phyloP scores from a whole-genome alignment of 2,113 vertebrate species.

The Hyperopisus bebe region DNA sequence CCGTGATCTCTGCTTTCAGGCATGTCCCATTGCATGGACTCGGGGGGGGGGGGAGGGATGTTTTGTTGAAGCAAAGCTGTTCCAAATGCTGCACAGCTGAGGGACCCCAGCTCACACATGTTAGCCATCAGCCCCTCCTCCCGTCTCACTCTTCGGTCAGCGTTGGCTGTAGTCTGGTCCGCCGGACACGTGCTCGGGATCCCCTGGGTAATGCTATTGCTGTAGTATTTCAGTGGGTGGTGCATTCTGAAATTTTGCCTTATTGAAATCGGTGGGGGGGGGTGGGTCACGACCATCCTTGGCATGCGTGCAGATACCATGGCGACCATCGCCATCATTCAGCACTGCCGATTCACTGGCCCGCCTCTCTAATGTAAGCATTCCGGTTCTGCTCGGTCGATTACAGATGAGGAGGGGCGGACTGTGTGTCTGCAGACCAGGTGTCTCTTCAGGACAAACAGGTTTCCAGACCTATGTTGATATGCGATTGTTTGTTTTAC shows the following conservation, averaged over 20 bases:
- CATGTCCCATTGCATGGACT: slow-evolving; percentile 11
- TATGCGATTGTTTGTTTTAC: neutral
- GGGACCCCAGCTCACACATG: neutral
- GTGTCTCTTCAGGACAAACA: slow-evolving; percentile 27
- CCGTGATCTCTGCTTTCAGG: slow-evolving; percentile 38
- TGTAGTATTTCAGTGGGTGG: neutral
- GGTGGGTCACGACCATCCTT: neutral
- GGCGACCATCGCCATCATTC: neutral
- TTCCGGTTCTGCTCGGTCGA: neutral
- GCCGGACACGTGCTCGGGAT: neutral
- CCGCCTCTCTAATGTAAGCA: neutral
- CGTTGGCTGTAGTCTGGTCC: neutral
- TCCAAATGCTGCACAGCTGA: neutral
- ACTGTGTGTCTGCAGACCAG: neutral
- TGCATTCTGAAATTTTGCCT: neutral
- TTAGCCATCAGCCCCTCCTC: slow-evolving; percentile 15
- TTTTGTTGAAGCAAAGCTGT: slow-evolving; percentile 6
- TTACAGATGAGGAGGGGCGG: slow-evolving; percentile 23
- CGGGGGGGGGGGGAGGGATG: neutral
- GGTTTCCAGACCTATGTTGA: slow-evolving; percentile 35
- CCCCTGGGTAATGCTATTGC: neutral
- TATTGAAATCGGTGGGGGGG: neutral
- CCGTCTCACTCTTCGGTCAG: neutral
- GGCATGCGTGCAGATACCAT: neutral
- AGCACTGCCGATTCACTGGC: neutral